Evolutionary conservation across 2,888 invertebrate genomes (phyloP).

Genomic region (Drosophila differens): DNA sequence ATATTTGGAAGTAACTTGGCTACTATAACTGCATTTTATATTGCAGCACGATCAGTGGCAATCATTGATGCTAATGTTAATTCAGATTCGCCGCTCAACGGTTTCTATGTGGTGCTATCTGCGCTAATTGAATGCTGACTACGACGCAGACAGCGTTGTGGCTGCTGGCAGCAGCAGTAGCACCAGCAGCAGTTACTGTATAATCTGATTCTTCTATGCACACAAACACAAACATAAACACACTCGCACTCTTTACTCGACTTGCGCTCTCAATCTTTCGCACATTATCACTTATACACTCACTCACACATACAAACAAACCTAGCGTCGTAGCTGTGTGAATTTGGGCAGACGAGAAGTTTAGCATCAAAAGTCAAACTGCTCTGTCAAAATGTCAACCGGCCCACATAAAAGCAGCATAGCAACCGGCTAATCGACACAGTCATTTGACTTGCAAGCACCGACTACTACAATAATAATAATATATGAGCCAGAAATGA

Average conservation of each 20-base stretch:
- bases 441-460: constrained; percentile 29
- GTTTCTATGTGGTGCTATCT: constrained; percentile 46
- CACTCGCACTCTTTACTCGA: constrained; percentile 2
- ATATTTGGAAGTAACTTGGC: constrained; percentile 7
- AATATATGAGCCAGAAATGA: background rate
- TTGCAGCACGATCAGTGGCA: constrained; percentile 1
- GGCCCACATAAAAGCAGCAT: background rate
- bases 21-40: constrained; percentile 33
- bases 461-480: background rate
- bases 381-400: constrained; percentile 35
- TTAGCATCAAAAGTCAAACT: constrained; percentile 36
- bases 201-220: background rate
- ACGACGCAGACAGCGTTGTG: constrained; percentile 2
- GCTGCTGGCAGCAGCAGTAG: constrained; percentile 2
- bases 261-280: constrained; percentile 25
- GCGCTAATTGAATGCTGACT: constrained; percentile 47
- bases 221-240: background rate
- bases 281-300: constrained; percentile 29
- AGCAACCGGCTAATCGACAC: constrained; percentile 10
- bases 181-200: background rate
- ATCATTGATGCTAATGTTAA: constrained; percentile 3
- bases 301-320: constrained; percentile 4
- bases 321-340: constrained; percentile 3
- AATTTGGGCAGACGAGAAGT: constrained; percentile 19
- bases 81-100: constrained; percentile 32